These are phyloP conservation scores for Phalanger gymnotis DNA, from an alignment of 2,797 vertebrate species.

Conservation along the genomic window DNA sequence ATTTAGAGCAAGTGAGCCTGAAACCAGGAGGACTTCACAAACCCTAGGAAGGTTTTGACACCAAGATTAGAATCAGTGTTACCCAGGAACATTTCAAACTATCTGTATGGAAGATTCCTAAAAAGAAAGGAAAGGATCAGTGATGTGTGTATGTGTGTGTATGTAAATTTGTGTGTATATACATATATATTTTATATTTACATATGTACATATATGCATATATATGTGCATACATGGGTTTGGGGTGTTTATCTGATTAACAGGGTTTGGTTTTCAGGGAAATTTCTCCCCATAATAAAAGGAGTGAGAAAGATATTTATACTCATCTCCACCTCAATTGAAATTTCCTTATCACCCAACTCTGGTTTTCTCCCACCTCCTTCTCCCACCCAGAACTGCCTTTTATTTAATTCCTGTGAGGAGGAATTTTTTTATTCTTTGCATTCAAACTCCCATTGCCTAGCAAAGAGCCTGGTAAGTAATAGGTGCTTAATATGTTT, in stretches of 20 bases:
- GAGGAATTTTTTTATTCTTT: neutral
- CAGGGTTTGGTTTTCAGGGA: slow-evolving; percentile 40
- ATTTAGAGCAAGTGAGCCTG: slow-evolving; percentile 6
- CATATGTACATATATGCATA: neutral
- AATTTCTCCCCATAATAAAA: neutral
- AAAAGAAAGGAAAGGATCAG: neutral
- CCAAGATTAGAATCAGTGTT: neutral
- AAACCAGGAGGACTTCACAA: neutral
- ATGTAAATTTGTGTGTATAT: neutral
- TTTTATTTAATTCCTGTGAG: neutral
- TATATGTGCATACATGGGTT: neutral
- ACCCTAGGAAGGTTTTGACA: neutral
- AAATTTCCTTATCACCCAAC: neutral
- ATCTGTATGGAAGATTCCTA: neutral
- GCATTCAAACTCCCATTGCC: neutral
- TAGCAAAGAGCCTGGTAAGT: neutral
- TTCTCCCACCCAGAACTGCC: neutral
- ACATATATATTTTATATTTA: too few relatives aligned
- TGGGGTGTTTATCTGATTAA: slow-evolving; percentile 5
- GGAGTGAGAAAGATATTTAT: neutral
- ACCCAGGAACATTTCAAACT: neutral
- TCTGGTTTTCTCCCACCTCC: neutral
- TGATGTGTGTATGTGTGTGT: neutral
- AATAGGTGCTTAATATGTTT: neutral
- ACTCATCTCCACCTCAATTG: neutral